These are phyloP conservation scores for Propithecus deckenii DNA, from an alignment of 2,797 vertebrate species.

Conservation along the genomic window DNA sequence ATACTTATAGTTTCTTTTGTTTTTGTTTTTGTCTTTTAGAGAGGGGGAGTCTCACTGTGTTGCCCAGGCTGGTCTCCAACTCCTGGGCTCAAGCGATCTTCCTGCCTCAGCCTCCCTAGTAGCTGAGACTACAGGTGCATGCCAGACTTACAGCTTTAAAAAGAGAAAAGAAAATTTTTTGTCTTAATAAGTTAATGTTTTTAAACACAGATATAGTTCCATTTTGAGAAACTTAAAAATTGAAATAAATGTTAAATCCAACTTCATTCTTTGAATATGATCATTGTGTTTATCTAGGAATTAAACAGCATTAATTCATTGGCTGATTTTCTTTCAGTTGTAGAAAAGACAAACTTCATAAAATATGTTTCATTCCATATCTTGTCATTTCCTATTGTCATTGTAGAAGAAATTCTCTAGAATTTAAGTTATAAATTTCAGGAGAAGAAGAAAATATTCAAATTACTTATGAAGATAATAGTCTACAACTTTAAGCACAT, in stretches of 20 bases:
- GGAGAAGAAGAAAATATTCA: background rate
- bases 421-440: conserved; percentile 37
- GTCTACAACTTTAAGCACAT: background rate
- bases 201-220: background rate
- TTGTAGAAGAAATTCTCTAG: conserved; percentile 18
- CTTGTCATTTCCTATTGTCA: background rate
- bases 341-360: conserved; percentile 13
- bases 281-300: background rate
- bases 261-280: background rate
- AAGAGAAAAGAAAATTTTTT: background rate
- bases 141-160: background rate
- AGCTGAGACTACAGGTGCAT: background rate
- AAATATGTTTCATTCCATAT: background rate
- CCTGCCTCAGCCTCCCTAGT: background rate
- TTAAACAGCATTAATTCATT: background rate
- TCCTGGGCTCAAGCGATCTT: background rate
- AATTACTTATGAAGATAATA: conserved; percentile 2
- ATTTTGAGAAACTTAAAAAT: conserved; percentile 45
- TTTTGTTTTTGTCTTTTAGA: background rate
- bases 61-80: background rate
- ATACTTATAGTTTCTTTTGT: background rate
- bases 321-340: conserved; percentile 23
- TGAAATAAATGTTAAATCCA: conserved; percentile 29
- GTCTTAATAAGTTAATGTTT: background rate
- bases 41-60: background rate